Evolutionary conservation across 2,888 invertebrate species (phyloP).

Genomic region (Lamellibrachia columna): DNA sequence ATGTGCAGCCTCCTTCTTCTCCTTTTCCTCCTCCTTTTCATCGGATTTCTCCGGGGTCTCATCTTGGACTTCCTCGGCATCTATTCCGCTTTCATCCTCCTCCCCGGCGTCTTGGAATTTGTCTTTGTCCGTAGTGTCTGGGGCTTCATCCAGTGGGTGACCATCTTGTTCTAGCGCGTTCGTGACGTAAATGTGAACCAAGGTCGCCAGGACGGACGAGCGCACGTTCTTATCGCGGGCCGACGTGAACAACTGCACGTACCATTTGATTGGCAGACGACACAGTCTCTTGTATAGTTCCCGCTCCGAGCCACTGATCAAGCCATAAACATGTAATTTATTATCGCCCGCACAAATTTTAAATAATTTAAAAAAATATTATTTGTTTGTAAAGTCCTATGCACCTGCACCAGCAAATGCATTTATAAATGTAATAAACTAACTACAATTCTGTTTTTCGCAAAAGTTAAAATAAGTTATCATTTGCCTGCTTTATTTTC

Average conservation of each 20-base stretch:
- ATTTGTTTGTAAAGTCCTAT: neutral
- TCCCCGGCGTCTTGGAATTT: constrained; percentile 9
- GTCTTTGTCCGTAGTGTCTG: neutral
- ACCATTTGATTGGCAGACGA: constrained; percentile 54
- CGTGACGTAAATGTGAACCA: constrained; percentile 36
- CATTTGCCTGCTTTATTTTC: too few relatives aligned
- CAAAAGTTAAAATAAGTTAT: too few relatives aligned
- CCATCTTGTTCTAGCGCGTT: constrained; percentile 13
- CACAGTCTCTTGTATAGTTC: constrained; percentile 37
- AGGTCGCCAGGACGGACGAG: constrained; percentile 46
- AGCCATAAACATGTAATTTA: neutral
- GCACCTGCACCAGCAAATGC: neutral
- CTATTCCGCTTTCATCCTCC: neutral
- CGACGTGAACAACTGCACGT: constrained; percentile 49
- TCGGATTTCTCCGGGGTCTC: neutral
- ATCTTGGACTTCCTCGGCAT: neutral
- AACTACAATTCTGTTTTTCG: too few relatives aligned
- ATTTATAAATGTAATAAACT: too few relatives aligned
- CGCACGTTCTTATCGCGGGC: constrained; percentile 52
- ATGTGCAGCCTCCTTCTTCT: constrained; percentile 8
- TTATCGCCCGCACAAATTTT: neutral
- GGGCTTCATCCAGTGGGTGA: neutral
- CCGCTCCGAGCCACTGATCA: neutral
- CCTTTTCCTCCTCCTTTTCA: neutral
- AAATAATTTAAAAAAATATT: neutral